Evolutionary conservation across 2,888 invertebrate genomes (phyloP).

Genomic region (Chironomus tentans): DNA sequence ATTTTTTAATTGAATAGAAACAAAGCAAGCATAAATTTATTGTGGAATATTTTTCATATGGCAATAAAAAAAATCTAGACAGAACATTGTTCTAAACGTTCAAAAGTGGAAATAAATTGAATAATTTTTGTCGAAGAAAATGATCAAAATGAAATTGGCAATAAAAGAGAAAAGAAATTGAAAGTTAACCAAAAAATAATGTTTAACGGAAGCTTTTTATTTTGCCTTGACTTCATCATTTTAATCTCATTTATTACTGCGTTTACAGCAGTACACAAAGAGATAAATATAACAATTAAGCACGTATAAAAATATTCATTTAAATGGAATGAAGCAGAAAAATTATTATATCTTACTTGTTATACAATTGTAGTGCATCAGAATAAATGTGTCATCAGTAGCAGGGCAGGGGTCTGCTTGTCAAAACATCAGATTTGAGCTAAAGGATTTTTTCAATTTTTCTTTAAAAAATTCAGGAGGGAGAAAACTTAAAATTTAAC

Average conservation of each 20-base stretch:
- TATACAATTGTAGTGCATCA: too few relatives aligned
- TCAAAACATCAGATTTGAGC: too few relatives aligned
- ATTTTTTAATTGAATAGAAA: too few relatives aligned
- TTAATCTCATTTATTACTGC: background rate
- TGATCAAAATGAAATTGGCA: conserved; percentile 16
- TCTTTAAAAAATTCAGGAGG: too few relatives aligned
- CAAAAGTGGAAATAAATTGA: background rate
- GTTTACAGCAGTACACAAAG: background rate
- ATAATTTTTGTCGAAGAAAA: background rate
- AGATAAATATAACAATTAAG: background rate
- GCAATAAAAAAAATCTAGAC: too few relatives aligned
- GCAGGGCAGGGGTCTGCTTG: too few relatives aligned
- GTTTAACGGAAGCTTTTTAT: conserved; percentile 11
- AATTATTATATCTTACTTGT: too few relatives aligned
- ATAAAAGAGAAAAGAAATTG: conserved; percentile 16
- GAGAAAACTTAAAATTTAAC: too few relatives aligned
- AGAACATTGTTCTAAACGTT: background rate
- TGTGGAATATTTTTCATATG: too few relatives aligned
- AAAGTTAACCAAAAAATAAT: conserved; percentile 17
- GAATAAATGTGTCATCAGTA: too few relatives aligned
- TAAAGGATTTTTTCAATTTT: too few relatives aligned
- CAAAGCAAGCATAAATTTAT: too few relatives aligned
- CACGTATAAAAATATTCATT: background rate
- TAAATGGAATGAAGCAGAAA: background rate
- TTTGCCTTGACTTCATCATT: background rate